A percentile compares a stretch with the other conserved stretches of the same genome.
These are phyloP conservation scores for Drosophila robusta DNA, from an alignment of 2,888 invertebrate genomes.

Conservation along the genomic window DNA sequence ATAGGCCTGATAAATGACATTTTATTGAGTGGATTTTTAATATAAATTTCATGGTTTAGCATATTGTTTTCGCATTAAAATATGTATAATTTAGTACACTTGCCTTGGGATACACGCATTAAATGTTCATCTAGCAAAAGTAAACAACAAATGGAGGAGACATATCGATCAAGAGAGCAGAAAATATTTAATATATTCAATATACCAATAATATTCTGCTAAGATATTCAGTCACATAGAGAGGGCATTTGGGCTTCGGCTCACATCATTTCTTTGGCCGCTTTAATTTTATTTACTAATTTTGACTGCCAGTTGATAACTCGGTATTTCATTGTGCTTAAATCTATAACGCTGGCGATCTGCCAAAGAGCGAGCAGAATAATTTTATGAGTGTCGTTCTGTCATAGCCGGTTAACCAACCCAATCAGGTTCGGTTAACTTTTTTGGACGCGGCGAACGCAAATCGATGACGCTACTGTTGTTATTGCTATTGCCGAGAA, in stretches of 20 bases:
- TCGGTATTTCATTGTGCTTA: conserved; percentile 53
- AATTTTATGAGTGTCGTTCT: conserved; percentile 77
- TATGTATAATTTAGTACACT: conserved; percentile 11
- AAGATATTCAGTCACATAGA: too few relatives aligned
- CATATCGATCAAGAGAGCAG: too few relatives aligned
- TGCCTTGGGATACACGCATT: background rate
- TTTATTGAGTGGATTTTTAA: conserved; percentile 12
- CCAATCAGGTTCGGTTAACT: conserved; percentile 74
- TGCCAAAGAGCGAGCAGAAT: conserved; percentile 50
- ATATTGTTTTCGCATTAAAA: conserved; percentile 22
- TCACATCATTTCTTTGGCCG: background rate
- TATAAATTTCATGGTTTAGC: conserved; percentile 4
- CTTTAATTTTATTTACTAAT: conserved; percentile 37
- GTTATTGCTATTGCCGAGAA: conserved; percentile 59
- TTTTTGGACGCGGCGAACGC: conserved; percentile 37
- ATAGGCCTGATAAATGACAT: conserved; percentile 41
- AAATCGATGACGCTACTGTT: conserved; percentile 38
- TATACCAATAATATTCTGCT: too few relatives aligned
- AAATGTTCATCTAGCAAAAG: background rate
- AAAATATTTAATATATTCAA: too few relatives aligned
- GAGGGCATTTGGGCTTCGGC: conserved; percentile 24
- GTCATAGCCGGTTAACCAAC: conserved; percentile 79
- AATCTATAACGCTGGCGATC: conserved; percentile 69
- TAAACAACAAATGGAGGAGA: background rate
- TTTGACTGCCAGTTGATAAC: conserved; percentile 41